Evolutionary conservation across 1,140 invertebrate species (phyloP), one percentile per base, ranked within the genome.

Genomic region (Drosophila micromelanica): DNA sequence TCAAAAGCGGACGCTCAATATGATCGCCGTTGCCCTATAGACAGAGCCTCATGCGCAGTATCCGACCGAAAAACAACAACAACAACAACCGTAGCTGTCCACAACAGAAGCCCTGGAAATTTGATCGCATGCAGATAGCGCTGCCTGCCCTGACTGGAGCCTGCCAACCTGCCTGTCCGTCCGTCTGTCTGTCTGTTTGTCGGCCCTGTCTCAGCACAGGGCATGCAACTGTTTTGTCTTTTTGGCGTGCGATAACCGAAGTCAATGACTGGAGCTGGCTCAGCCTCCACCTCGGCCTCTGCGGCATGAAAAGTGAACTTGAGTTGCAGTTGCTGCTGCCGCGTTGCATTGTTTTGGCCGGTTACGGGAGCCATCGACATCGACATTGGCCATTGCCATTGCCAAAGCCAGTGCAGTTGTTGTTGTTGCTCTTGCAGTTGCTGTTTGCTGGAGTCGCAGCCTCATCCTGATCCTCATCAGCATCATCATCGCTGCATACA

Each of bases 401-500:
- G 75, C 45, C 46, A 45, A 48, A 57, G 52, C 35, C 37, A 46
- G 13, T 46, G 48, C 52, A 55, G 64, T 57, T 37, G 48, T 3
- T 45, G n/a, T 11, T 32, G 64, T n/a, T 23, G 51, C 17, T 54
- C 49, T 15, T 62, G 27, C 27, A 23, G 11, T n/a, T 23, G 51
- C 17, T 54, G 49, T 15, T 15, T 62, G 5, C 27, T 27, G 27
- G 27, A 15, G 43, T 23, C 75, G 57, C 57, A 40, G 51, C 45
- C 63, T 45, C 73, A 57, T 64, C 62, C 73, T 62, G 74, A 82
- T 82, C 81, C 81, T 87, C 82, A 87, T 87, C 85, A 84, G 79
- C 84, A 89, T 89, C 84, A 89, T 89, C 84, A 89, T 89, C 84
- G 85, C 84, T 90, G 84, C 84, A 89, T 90, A 89, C 84, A 89